Conservation (phyloP, 2,113 vertebrate species). For the Macrotus californicus region DNA sequence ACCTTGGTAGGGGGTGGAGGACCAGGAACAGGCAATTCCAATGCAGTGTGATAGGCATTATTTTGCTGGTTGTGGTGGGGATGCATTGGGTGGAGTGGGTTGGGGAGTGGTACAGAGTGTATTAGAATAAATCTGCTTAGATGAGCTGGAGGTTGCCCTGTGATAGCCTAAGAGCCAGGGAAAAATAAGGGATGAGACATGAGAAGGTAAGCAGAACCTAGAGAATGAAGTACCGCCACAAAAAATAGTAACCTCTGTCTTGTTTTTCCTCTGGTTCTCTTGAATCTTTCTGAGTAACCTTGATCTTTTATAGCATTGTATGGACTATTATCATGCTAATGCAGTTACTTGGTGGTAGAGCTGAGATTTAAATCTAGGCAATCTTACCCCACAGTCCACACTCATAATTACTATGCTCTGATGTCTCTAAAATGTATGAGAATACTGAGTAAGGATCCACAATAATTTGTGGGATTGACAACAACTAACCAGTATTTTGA, state of each 20-base stretch:
- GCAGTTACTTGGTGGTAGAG: neutral
- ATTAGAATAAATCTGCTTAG: neutral
- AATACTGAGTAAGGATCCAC: neutral
- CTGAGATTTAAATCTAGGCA: neutral
- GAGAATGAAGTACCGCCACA: neutral
- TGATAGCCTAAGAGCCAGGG: neutral
- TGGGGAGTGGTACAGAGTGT: neutral
- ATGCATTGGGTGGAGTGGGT: neutral
- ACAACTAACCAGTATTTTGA: neutral
- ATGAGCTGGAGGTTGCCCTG: neutral
- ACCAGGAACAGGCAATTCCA: neutral
- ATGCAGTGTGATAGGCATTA: neutral
- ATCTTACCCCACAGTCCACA: neutral
- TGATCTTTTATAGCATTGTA: neutral
- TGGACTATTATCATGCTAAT: neutral
- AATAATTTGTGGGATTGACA: neutral
- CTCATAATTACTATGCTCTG: neutral
- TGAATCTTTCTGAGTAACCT: neutral
- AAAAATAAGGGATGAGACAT: neutral
- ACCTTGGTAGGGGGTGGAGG: neutral
- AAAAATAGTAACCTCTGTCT: neutral
- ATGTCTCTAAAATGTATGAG: neutral
- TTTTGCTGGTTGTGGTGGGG: neutral
- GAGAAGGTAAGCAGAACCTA: neutral
- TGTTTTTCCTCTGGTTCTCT: neutral